Evolutionary conservation across 2,797 vertebrate species (phyloP).

Genomic region (Remorina albescens): DNA sequence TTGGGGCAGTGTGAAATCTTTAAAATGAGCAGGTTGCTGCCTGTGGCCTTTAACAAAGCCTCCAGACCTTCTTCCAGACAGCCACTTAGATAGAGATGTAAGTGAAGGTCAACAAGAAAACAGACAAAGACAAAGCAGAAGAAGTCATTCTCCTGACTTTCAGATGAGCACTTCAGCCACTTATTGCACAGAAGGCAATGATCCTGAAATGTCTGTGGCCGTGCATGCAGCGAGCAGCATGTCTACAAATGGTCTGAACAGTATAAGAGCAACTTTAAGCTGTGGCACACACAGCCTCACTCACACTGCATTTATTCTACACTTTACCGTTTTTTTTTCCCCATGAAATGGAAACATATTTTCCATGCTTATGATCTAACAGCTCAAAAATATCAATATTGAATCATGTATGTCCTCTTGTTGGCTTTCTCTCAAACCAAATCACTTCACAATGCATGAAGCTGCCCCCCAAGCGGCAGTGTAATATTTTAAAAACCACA

Average conservation of each 20-base stretch:
- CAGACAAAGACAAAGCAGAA: slow-evolving; percentile 34
- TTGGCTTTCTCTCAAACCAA: slow-evolving; percentile 28
- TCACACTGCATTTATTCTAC: slow-evolving; percentile 1
- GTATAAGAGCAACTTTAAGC: not conserved
- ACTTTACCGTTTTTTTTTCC: slow-evolving; percentile 7
- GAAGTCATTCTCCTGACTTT: slow-evolving; percentile 35
- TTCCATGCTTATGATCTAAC: slow-evolving; percentile 16
- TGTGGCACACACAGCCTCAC: not conserved
- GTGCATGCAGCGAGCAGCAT: slow-evolving; percentile 1
- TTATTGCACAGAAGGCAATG: slow-evolving; percentile 11
- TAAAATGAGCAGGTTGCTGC: slow-evolving; percentile 95
- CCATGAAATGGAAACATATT: slow-evolving; percentile 32
- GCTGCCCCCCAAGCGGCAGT: too few species aligned
- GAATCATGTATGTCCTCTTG: slow-evolving; percentile 9
- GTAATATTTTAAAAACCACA: not conserved
- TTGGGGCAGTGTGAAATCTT: slow-evolving; percentile 99
- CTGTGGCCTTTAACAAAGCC: slow-evolving; percentile 95
- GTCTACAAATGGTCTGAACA: not conserved
- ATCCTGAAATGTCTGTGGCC: slow-evolving; percentile 3
- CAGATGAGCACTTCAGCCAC: slow-evolving; percentile 24
- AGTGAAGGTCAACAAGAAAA: slow-evolving; percentile 46
- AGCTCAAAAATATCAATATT: slow-evolving; percentile 12
- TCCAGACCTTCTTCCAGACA: slow-evolving; percentile 97
- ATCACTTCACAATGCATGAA: slow-evolving; percentile 1
- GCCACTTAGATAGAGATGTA: slow-evolving; percentile 83